Base-by-base conservation (phyloP, 2,113 vertebrate species). In the Bubalus kerabau region DNA sequence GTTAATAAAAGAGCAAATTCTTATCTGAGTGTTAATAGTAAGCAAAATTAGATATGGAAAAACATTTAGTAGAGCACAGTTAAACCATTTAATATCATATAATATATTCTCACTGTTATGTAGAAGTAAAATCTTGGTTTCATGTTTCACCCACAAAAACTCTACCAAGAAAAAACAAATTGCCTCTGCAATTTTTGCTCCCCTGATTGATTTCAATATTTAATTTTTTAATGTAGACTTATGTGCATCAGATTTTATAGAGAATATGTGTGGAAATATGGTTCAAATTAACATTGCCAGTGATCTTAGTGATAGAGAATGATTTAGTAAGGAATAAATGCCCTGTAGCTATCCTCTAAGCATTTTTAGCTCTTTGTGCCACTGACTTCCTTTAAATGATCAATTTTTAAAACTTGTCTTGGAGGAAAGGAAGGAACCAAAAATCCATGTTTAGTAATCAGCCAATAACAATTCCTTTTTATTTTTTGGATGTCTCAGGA, bases 371-470 rank as follows among this genome's bases (percentile, higher is more conserved):
- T 84, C 5, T 89, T 93, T 94, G 30, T 48, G 32, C 43, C 74
- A 10, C 46, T 90, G 48, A 28, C 15, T 93, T 94, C 93, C 54
- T 92, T 90, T 56, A 96, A 96, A 90, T 84, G 82, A 94, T 92
- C 60, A 85, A 83, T 94, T 98, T 97, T 97, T 90, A 87, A 92
- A 94, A 97, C 40, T 91, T 95, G 28, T 91, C 40, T 94, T 93
- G 57, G 24, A 97, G 48, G 30, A 97, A 94, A 46, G 24, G 13
- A 91, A 82, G 94, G n/a, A 94, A 86, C 32, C 50, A 24, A 92
- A 96, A 96, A 93, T 96, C 54, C 76, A 43, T 71, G 88, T 94
- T 96, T 96, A 93, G 56, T 96, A 97, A 71, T 95, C 48, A 97
- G 74, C 56, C 60, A 80, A 14, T 92, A 95, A 52, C 7, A 57